Base-by-base conservation (phyloP, 2,888 invertebrate genomes). In the Euplagia quadripunctaria region DNA sequence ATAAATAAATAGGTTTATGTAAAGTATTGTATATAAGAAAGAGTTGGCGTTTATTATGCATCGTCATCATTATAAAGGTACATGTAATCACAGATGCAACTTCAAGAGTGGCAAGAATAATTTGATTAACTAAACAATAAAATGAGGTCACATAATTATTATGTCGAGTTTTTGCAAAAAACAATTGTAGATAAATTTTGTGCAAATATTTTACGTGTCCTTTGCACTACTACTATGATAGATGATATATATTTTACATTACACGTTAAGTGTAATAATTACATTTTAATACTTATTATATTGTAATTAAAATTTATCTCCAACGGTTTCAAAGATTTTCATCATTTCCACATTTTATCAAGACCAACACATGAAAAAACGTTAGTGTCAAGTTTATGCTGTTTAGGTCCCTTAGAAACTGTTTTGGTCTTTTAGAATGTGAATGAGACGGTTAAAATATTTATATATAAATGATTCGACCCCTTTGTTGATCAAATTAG, bases 31-130 rank as follows among this genome's bases (percentile, higher is more conserved):
- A 81, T 74, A n/a, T 58, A 78, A 83, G 78, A 76, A 73, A 77
- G 75, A 74, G 75, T 76, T 78, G 72, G 78, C 51, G 68, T 82
- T 72, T 85, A 88, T 86, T 90, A 90, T 88, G 90, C 88, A 86
- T 86, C 82, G 85, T 85, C 85, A 81, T 84, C 76, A 81, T 79
- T 86, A 74, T 85, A 86, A 46, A 87, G 86, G 86, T 89, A 89
- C 88, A 82, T 85, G 87, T 86, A 91, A 94, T 94, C 94, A 94
- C 94, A 94, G 93, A 91, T 91, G 89, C 88, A 91, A 89, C 86
- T 86, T 86, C 85, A 83, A 85, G 74, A 81, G 86, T 88, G 94
- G 94, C 94, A 94, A 94, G 92, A 91, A 85, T 74, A 75, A 72
- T 71, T 81, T 67, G 58, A 76, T 73, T 78, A 77, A 72, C 68